A percentile compares a stretch with the other conserved stretches of the same genome.
phyloP scores from a whole-genome alignment of 2,888 invertebrate species.

The Drosophila mimetica region DNA sequence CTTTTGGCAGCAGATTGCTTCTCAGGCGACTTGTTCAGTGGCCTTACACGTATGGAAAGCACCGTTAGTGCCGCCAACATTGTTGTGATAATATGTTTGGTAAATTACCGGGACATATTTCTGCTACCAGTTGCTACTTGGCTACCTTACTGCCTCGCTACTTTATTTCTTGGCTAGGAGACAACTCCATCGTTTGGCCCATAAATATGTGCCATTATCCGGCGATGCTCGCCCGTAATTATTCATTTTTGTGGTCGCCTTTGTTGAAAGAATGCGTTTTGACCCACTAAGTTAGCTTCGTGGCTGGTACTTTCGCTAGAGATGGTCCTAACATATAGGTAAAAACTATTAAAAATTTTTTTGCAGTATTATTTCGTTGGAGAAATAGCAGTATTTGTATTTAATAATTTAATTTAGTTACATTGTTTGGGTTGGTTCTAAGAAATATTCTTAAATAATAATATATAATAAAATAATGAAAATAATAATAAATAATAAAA shows the following conservation, averaged over 20 bases:
- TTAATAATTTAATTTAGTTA: no score
- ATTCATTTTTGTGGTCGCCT: constrained; percentile 75
- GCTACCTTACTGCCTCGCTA: constrained; percentile 27
- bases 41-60: constrained; percentile 60
- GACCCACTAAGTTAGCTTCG: constrained; percentile 52
- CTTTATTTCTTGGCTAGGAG: constrained; percentile 35
- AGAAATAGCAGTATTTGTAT: no score
- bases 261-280: constrained; percentile 56
- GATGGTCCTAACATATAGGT: not conserved
- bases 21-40: constrained; percentile 38
- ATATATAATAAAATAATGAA: no score
- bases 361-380: not conserved
- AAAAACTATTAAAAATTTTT: not conserved
- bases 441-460: no score
- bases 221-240: constrained; percentile 56
- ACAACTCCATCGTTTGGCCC: constrained; percentile 64
- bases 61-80: constrained; percentile 74
- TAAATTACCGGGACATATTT: constrained; percentile 66
- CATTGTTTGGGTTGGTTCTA: no score
- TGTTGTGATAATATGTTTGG: constrained; percentile 78
- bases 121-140: constrained; percentile 41
- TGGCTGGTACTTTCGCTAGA: not conserved
- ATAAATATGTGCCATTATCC: constrained; percentile 66
- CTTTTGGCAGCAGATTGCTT: constrained; percentile 6
- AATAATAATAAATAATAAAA: no score